Evolutionary conservation across 2,113 vertebrate genomes (phyloP).

Genomic region (Siniperca chuatsi): DNA sequence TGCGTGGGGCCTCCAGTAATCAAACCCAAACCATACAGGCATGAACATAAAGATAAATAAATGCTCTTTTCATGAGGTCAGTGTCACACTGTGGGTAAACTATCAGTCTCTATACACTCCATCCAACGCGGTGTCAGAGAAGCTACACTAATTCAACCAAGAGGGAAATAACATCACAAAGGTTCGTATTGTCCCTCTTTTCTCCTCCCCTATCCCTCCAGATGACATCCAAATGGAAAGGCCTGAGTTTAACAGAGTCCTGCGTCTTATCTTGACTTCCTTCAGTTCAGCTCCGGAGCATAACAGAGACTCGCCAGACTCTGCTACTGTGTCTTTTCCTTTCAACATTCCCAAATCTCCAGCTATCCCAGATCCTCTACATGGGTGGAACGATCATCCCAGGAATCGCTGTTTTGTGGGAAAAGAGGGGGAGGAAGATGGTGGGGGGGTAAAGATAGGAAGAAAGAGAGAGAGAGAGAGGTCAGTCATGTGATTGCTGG

Average conservation of each 20-base stretch:
- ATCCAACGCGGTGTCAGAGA: conserved; percentile 76
- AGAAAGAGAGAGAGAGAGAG: conserved; percentile 56
- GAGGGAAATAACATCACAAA: conserved; percentile 77
- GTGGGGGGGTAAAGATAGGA: conserved; percentile 22
- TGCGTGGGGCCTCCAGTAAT: conserved; percentile 73
- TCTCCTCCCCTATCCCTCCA: conserved; percentile 67
- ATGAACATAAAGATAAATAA: conserved; percentile 88
- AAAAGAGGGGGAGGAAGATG: conserved; percentile 65
- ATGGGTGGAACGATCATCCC: conserved; percentile 98
- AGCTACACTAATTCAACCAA: conserved; percentile 81
- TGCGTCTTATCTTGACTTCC: conserved; percentile 87
- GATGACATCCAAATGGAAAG: conserved; percentile 93
- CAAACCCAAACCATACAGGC: conserved; percentile 75
- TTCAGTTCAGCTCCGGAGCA: conserved; percentile 89
- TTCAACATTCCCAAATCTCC: conserved; percentile 91
- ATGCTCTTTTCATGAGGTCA: conserved; percentile 88
- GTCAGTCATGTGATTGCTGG: conserved; percentile 83
- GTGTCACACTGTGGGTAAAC: conserved; percentile 88
- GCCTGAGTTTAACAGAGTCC: conserved; percentile 96
- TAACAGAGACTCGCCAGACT: conserved; percentile 83
- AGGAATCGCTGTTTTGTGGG: conserved; percentile 91
- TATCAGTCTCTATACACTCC: conserved; percentile 73
- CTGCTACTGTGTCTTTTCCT: conserved; percentile 68
- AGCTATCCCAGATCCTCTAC: conserved; percentile 87
- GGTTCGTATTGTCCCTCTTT: conserved; percentile 66